Evolutionary conservation across 2,888 invertebrate genomes (phyloP).

Genomic region (Seira musarum): DNA sequence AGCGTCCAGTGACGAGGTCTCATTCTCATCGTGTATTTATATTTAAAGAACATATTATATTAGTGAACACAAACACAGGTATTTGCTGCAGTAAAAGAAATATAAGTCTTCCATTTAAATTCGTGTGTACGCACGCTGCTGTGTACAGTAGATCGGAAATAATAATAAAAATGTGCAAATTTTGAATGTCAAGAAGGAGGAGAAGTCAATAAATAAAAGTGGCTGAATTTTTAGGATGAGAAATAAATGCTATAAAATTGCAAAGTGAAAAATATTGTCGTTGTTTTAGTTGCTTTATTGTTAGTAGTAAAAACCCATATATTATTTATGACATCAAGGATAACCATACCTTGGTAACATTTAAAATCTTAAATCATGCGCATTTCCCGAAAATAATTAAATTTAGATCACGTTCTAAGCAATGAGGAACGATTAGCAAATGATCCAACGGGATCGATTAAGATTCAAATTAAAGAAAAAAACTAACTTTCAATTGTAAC

Average conservation of each 20-base stretch:
- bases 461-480: no score
- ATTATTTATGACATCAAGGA: no score
- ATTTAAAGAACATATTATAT: not conserved
- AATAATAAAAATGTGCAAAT: not conserved
- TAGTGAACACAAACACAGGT: constrained; percentile 10
- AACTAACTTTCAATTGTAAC: no score
- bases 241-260: constrained; percentile 10
- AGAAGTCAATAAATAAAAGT: constrained; percentile 1
- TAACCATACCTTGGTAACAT: no score
- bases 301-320: no score
- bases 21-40: not conserved
- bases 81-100: constrained; percentile 10
- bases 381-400: no score
- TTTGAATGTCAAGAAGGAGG: not conserved
- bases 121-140: constrained; percentile 3
- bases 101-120: constrained; percentile 10
- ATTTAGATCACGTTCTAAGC: no score
- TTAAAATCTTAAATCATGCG: no score
- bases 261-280: not conserved
- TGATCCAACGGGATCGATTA: no score
- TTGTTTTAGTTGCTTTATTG: not conserved
- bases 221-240: constrained; percentile 1
- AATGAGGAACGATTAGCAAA: no score
- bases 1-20: constrained; percentile 4
- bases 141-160: constrained; percentile 2